Conservation (phyloP, 2,888 invertebrate genomes). For the Hedychridium roseum region DNA sequence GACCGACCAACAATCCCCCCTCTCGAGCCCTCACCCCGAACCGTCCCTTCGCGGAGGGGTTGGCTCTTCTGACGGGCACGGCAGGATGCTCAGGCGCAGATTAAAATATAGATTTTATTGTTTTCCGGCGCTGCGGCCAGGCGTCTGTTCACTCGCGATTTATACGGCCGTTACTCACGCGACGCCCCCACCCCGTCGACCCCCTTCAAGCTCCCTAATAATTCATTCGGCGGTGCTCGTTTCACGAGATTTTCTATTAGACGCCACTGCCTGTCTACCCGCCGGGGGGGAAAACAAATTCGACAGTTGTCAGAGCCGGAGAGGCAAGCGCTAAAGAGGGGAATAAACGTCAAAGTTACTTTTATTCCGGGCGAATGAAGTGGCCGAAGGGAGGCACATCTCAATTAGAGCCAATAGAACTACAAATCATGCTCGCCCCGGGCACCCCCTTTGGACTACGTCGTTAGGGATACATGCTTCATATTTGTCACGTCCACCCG, state of each 20-base stretch:
- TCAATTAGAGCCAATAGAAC: too few species aligned
- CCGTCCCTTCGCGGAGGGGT: constrained; percentile 20
- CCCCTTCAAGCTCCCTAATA: constrained; percentile 49
- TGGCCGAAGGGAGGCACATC: too few species aligned
- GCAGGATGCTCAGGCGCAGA: constrained; percentile 41
- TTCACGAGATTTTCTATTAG: constrained; percentile 50
- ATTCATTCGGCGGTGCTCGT: constrained; percentile 46
- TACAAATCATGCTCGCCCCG: too few species aligned
- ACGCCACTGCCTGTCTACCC: constrained; percentile 28
- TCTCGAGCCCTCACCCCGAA: constrained; percentile 27
- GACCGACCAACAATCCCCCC: constrained; percentile 33
- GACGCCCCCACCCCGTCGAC: constrained; percentile 28
- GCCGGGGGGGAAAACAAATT: constrained; percentile 35
- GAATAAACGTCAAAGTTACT: too few species aligned
- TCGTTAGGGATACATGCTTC: too few species aligned
- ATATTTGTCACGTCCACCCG: too few species aligned
- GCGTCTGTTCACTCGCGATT: constrained; percentile 46
- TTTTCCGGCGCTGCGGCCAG: constrained; percentile 45
- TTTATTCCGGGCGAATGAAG: too few species aligned
- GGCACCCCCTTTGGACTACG: too few species aligned
- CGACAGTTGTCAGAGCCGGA: too few species aligned
- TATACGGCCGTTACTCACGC: constrained; percentile 54
- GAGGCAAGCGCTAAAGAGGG: too few species aligned
- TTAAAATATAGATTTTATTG: constrained; percentile 62
- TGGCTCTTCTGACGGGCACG: constrained; percentile 28